A percentile compares a stretch with the other conserved stretches of the same genome.
These are phyloP conservation scores for Parnassius glacialis DNA, from an alignment of 2,888 invertebrate species.

Conservation along the genomic window DNA sequence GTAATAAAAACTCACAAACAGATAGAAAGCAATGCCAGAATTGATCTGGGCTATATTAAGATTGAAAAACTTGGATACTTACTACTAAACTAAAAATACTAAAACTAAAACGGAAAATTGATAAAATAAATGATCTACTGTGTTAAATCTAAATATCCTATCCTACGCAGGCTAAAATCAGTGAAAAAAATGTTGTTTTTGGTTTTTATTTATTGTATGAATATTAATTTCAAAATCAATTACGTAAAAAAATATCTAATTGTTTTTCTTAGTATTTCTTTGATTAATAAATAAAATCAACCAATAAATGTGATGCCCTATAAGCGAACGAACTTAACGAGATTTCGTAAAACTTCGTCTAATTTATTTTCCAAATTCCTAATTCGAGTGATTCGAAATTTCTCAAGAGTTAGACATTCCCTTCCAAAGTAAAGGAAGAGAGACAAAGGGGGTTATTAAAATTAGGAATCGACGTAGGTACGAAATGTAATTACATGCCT, in stretches of 20 bases:
- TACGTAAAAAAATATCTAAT: background rate
- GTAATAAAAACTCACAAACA: too few relatives aligned
- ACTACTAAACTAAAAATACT: too few relatives aligned
- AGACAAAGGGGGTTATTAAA: slow-evolving; percentile 8
- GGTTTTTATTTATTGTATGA: too few relatives aligned
- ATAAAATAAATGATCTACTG: too few relatives aligned
- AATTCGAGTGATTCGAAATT: slow-evolving; percentile 12
- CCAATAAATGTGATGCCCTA: background rate
- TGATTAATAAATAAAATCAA: background rate
- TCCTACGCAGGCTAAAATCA: too few relatives aligned
- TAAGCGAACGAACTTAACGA: background rate
- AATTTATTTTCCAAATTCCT: slow-evolving; percentile 16
- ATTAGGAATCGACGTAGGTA: slow-evolving; percentile 4
- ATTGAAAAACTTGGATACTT: too few relatives aligned
- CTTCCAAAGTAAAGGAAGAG: background rate
- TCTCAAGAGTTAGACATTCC: slow-evolving; percentile 6
- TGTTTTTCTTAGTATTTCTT: background rate
- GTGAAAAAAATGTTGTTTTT: too few relatives aligned
- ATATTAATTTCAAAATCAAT: slow-evolving; percentile 4
- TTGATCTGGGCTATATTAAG: too few relatives aligned
- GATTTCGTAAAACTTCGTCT: background rate
- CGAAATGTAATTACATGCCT: slow-evolving; percentile 14
- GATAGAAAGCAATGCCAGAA: too few relatives aligned
- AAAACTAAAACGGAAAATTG: too few relatives aligned
- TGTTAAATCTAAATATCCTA: too few relatives aligned